These are phyloP conservation scores for Pharmacophagus antenor DNA, from an alignment of 2,888 invertebrate species.

Conservation along the genomic window DNA sequence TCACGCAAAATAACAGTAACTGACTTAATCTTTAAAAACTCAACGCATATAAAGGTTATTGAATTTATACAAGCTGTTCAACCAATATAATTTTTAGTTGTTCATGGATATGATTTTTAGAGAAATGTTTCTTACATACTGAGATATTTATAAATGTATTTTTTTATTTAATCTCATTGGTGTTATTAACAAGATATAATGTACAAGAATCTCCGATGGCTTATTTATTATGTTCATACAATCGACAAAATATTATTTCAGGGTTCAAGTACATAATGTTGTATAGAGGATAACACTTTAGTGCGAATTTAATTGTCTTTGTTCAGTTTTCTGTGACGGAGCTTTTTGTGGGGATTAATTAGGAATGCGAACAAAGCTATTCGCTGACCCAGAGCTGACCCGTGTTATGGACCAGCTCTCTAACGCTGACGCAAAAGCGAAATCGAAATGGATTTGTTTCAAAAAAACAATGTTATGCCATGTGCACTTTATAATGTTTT, in stretches of 20 bases:
- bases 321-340: conserved; percentile 17
- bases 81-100: too few species aligned
- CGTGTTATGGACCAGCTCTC: conserved; percentile 12
- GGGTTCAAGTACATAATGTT: not conserved
- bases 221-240: too few species aligned
- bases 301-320: conserved; percentile 20
- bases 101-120: too few species aligned
- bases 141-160: too few species aligned
- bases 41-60: too few species aligned
- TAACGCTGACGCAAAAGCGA: conserved; percentile 7
- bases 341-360: conserved; percentile 27
- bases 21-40: too few species aligned
- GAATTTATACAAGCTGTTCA: too few species aligned
- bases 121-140: too few species aligned
- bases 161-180: too few species aligned
- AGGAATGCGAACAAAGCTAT: conserved; percentile 26
- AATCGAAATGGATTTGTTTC: conserved; percentile 15
- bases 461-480: not conserved
- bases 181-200: too few species aligned
- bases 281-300: not conserved
- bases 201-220: too few species aligned
- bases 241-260: conserved; percentile 8
- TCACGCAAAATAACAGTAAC: too few species aligned
- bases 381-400: conserved; percentile 21
- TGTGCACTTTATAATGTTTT: not conserved